Evolutionary conservation across 2,797 vertebrate species (phyloP), one percentile per base, ranked within the genome.

Genomic region (Cossypha caffra): DNA sequence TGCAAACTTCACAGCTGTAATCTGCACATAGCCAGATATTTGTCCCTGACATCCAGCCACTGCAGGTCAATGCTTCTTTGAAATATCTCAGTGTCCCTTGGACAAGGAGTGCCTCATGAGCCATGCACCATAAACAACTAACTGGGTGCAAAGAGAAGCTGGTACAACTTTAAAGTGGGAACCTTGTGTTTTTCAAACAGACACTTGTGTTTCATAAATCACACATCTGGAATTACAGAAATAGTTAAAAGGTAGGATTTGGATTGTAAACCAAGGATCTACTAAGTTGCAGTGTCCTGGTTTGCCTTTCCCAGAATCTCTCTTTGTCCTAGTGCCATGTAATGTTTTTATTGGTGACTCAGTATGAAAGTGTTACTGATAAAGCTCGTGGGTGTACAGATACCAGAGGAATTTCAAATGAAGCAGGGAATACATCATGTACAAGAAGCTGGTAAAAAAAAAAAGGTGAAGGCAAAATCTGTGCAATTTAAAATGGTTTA

Each of bases 281-380:
- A 38, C 47, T n/a, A 54, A 90, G 54, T n/a, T 72, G 38, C 31
- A 40, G 58, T 81, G 82, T 91, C 94, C 93, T 83, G 37, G 50
- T 86, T 93, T 95, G 86, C 33, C 89, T 91, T 95, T 71, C 54
- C n/a, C 62, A 75, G 68, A 64, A 77, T 68, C 79, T 88, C 52
- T 84, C 73, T 71, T 81, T 92, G 90, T 92, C 79, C 69, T 95
- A 51, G 62, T 28, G 71, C 38, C 2, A 3, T 48, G 14, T 50
- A 87, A 67, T 54, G 33, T 74, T 90, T 91, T 80, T 86, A 90
- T 80, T 83, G 88, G 84, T 95, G 94, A 95, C 58, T 94, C 89
- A 88, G 54, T 91, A 64, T 48, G 68, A 86, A 90, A 94, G 35
- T 40, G 28, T 57, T 93, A 61, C 72, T 72, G 90, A 72, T 95